Evolutionary conservation across 1,140 invertebrate genomes (phyloP), one percentile per base, ranked within the genome.

Genomic region (Drosophila melanica): DNA sequence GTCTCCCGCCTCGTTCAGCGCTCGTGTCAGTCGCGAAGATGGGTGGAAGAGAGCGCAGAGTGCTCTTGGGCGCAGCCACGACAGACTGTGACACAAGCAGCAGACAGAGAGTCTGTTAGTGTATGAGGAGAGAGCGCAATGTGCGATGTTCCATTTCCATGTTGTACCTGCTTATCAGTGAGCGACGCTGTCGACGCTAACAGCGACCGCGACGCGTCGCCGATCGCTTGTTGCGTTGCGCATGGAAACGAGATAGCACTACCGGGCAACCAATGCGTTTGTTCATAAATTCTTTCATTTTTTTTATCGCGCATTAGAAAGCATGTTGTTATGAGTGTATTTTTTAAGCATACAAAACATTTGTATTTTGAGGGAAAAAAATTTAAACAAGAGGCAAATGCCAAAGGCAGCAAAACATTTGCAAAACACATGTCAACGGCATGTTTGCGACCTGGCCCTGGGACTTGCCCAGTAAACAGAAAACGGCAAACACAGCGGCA

Each of bases 341-440:
- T 30, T 42, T 5, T 39, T 51, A 18, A 27, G 23, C 42, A 57
- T 33, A 64, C 42, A 55, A 65, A 57, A 50, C 51, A 37, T n/a
- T 23, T 60, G 55, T 14, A 39, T 50, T 39, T 20, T n/a, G 33
- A 41, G 30, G 35, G 51, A 66, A 58, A 50, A 66, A 50, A 33
- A n/a, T n/a, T 33, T 23, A 67, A 59, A 20, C 23, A 48, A 51
- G 27, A 72, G 55, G 64, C 68, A 58, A 84, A 79, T 58, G 75
- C 51, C 75, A 81, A 76, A 45, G 47, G 44, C 62, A 42, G 53
- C 9, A 18, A 23, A 86, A 89, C 84, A 89, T 89, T 89, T 89
- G 84, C 84, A 67, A 78, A 84, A 90, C 84, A 89, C 85, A 90
- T 89, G 84, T 89, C 84, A 90, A 80, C 79, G 74, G 85, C 80